Evolutionary conservation across 2,888 invertebrate genomes (phyloP).

Genomic region (Diadromus collaris): DNA sequence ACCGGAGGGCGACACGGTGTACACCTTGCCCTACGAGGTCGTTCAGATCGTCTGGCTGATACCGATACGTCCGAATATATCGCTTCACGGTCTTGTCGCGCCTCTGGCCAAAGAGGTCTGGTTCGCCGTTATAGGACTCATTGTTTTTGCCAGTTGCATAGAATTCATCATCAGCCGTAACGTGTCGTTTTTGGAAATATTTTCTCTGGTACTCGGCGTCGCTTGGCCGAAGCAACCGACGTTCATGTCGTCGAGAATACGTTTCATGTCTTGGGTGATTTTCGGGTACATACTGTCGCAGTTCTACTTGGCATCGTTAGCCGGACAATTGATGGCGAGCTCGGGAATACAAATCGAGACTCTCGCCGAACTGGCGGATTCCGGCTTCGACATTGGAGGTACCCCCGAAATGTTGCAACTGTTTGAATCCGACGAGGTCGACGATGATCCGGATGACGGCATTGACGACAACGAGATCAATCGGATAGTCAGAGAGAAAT

Average conservation of each 20-base stretch:
- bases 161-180: slow-evolving; percentile 65
- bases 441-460: slow-evolving; percentile 77
- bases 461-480: slow-evolving; percentile 79
- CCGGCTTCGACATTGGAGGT: slow-evolving; percentile 67
- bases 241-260: slow-evolving; percentile 67
- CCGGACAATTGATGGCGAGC: slow-evolving; percentile 71
- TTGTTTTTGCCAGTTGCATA: slow-evolving; percentile 66
- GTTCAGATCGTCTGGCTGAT: slow-evolving; percentile 68
- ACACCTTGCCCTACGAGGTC: slow-evolving; percentile 67
- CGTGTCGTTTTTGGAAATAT: slow-evolving; percentile 69
- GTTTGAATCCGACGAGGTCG: slow-evolving; percentile 46
- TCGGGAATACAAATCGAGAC: slow-evolving; percentile 67
- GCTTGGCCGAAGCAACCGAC: slow-evolving; percentile 66
- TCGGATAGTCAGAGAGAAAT: slow-evolving; percentile 56
- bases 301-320: slow-evolving; percentile 74
- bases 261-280: slow-evolving; percentile 73
- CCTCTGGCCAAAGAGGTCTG: slow-evolving; percentile 71
- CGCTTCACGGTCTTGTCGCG: slow-evolving; percentile 69
- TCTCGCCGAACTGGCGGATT: slow-evolving; percentile 66
- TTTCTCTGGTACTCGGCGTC: slow-evolving; percentile 70
- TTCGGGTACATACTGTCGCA: slow-evolving; percentile 74
- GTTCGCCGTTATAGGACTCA: slow-evolving; percentile 65
- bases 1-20: slow-evolving; percentile 55
- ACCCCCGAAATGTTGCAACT: slow-evolving; percentile 62
- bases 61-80: slow-evolving; percentile 66